Base-by-base conservation (phyloP, 1,140 invertebrate species). In the Drosophila quadrilineata region DNA sequence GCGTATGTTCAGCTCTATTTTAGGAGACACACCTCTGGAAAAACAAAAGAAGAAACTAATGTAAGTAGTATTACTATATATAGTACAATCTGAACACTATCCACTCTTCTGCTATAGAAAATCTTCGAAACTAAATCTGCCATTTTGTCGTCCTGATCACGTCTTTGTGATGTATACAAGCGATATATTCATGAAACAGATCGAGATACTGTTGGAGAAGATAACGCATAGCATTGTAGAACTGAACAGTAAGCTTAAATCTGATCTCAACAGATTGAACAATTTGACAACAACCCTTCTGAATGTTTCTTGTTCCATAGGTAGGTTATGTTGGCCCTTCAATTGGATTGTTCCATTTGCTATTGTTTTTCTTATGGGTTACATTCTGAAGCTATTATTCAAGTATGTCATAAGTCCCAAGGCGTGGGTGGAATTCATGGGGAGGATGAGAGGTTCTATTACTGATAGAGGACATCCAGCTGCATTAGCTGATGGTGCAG, bases 321-420 rank as follows among this genome's bases (percentile, higher is more conserved):
- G 22, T 36, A 52, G 6, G 17, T 40, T 86, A 38, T 21, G 54
- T 0, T 88, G 76, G 24, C 87, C 87, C 0, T 88, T 17, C n/a
- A 76, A 68, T 22, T 40, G 45, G 0, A 9, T 88, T 12, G 71
- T 75, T 0, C 57, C 69, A 5, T 1, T 77, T 8, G 35, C 68
- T 2, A 14, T 88, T 35, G 33, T 85, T n/a, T 16, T 9, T 3
- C 36, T 88, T 21, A 56, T 87, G 22, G 63, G 56, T 0, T 88
- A 75, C 24, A 46, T 82, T 6, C 19, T 88, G 9, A 88, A 88
- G 33, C 28, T 85, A 0, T 71, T 58, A 2, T 88, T 88, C 21
- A 87, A 88, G n/a, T 87, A 88, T 26, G 40, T 88, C 0, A 40
- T 88, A 10, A 85, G 72, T 57, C 87, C 87, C 3, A 69, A 45